These are phyloP conservation scores for Oscheius sp. DNA, from an alignment of 2,888 invertebrate genomes.

Conservation along the genomic window DNA sequence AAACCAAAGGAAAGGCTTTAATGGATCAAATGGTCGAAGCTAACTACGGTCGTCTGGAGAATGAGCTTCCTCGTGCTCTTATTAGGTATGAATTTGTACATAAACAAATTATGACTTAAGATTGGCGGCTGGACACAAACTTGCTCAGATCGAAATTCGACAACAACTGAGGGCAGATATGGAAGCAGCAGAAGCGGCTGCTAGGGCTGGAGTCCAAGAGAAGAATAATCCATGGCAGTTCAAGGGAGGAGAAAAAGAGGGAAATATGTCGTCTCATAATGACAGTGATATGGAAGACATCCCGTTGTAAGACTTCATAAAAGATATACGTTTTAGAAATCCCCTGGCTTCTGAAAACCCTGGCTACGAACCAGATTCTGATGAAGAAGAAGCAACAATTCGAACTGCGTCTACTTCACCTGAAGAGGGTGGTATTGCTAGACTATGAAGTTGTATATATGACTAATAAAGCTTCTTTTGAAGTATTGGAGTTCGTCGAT, in stretches of 20 bases:
- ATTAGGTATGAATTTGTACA: conserved; percentile 33
- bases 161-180: conserved; percentile 43
- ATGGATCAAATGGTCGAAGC: conserved; percentile 66
- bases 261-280: not conserved
- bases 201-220: conserved; percentile 34
- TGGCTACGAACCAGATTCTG: conserved; percentile 17
- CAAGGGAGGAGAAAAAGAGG: conserved; percentile 13
- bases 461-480: too few species aligned
- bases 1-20: conserved; percentile 61
- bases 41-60: conserved; percentile 60
- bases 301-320: not conserved
- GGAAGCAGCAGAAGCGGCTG: conserved; percentile 39
- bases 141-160: conserved; percentile 57
- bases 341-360: not conserved
- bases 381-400: too few species aligned
- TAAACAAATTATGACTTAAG: conserved; percentile 34
- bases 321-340: not conserved
- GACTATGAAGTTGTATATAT: too few species aligned
- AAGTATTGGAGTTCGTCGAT: too few species aligned
- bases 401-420: too few species aligned
- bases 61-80: conserved; percentile 59
- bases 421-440: too few species aligned
- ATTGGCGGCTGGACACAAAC: conserved; percentile 62
- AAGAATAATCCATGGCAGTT: conserved; percentile 44
- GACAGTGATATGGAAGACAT: conserved; percentile 6